Base-by-base conservation (phyloP, 2,113 vertebrate species). In the Hipposideros armiger region DNA sequence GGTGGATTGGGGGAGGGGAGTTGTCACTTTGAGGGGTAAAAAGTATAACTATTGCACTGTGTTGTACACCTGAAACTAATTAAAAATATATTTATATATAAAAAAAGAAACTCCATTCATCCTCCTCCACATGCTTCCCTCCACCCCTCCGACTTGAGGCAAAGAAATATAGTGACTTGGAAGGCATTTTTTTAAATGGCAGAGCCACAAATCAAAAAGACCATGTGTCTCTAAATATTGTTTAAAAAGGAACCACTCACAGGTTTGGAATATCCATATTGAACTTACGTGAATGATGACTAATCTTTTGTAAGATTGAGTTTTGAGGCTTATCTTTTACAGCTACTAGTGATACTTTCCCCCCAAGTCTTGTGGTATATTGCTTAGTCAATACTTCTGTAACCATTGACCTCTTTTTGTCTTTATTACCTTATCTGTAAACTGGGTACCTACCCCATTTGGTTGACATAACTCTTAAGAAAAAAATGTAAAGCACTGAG, bases 381-480 rank as follows among this genome's bases (percentile, higher is more conserved):
- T 60, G 54, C 24, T 14, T 81, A 60, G 26, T 60, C 24, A 60
- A 42, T 81, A 81, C 30, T 87, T 87, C 56, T 90, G 17, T 78
- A 83, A 82, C 7, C 32, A 58, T 5, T 87, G 40, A 78, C 20
- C 10, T 81, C 36, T 89, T 95, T 47, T 93, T 77, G 87, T 5
- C 32, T 84, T 73, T 90, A 87, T 92, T 80, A 28, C 10, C 0
- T 66, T 14, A 76, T 69, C 52, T 81, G 2, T 40, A 62, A 82
- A 90, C 94, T 60, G 16, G 30, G 24, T 88, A 76, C 42, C 40
- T 93, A 19, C 42, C 8, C 60, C 28, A 94, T 80, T 92, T 95
- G 16, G 32, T 60, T 77, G n/a, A 54, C 91, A 26, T 64, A 76
- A 91, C 52, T 84, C 50, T 54, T 84, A 40, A 69, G 42, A 66